Evolutionary conservation across 2,888 invertebrate species (phyloP).

Genomic region (Orthonevra nobilis): DNA sequence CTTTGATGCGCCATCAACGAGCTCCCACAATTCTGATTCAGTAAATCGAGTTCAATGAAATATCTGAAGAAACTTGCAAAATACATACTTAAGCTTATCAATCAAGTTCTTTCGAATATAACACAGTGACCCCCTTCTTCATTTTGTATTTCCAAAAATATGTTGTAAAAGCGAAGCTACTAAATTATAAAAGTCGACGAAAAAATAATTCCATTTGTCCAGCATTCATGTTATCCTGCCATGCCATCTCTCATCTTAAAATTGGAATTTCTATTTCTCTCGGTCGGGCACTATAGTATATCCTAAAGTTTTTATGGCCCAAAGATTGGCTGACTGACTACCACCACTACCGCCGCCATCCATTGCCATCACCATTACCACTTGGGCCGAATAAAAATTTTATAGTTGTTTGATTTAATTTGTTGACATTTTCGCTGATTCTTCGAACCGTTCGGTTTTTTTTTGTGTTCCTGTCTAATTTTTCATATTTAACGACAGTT

Average conservation of each 20-base stretch:
- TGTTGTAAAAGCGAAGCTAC: conserved; percentile 1
- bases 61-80: too few relatives aligned
- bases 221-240: conserved; percentile 20
- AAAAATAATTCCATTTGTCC: conserved; percentile 24
- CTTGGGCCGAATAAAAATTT: conserved; percentile 48
- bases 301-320: conserved; percentile 54
- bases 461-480: conserved; percentile 24
- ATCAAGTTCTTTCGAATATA: too few relatives aligned
- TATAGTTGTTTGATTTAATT: conserved; percentile 69
- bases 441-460: conserved; percentile 32
- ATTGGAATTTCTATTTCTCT: conserved; percentile 23
- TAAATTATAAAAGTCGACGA: conserved; percentile 23
- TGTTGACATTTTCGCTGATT: conserved; percentile 67
- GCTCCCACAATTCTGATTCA: too few relatives aligned
- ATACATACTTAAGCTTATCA: too few relatives aligned
- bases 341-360: background rate
- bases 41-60: too few relatives aligned
- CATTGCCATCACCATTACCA: conserved; percentile 3
- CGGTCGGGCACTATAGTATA: conserved; percentile 40
- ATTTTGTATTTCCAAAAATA: conserved; percentile 26
- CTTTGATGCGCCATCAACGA: too few relatives aligned
- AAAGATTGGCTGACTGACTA: conserved; percentile 36
- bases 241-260: conserved; percentile 41
- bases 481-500: conserved; percentile 70
- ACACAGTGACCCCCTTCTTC: too few relatives aligned